phyloP scores from a whole-genome alignment of 92 coral and sea anemone genomes.

The Palythoa heliodiscus region DNA sequence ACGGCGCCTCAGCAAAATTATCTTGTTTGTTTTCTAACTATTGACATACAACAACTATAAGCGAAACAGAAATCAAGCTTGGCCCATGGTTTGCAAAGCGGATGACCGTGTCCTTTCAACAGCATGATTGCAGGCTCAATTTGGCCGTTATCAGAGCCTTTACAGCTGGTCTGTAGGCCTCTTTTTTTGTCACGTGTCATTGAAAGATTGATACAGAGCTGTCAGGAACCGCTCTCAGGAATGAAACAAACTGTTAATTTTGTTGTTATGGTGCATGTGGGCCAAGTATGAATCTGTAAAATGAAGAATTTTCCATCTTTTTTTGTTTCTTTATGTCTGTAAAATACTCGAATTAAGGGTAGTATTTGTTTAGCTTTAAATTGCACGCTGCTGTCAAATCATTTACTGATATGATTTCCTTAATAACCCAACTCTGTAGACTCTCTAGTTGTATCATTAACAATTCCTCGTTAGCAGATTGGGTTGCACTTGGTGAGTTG shows the following conservation, averaged over 20 bases:
- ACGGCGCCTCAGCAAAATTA: not conserved
- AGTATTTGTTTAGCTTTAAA: not conserved
- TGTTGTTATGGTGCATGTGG: not conserved
- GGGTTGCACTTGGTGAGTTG: not conserved
- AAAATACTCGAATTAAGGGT: not conserved
- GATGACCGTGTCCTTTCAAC: slow-evolving; percentile 23
- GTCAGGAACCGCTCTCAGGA: slow-evolving; percentile 8
- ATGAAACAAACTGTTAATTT: not conserved
- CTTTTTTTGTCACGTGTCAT: slow-evolving; percentile 4
- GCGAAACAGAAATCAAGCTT: not conserved
- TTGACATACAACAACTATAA: not conserved
- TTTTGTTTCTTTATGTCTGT: not conserved
- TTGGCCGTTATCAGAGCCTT: not conserved
- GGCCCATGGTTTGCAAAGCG: not conserved
- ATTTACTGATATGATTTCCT: too few relatives aligned
- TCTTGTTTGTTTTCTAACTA: not conserved
- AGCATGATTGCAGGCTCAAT: slow-evolving; percentile 42
- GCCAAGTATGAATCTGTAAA: not conserved
- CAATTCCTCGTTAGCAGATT: not conserved
- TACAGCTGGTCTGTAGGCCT: slow-evolving; percentile 28
- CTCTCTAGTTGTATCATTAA: not conserved
- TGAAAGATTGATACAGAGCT: not conserved
- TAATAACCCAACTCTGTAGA: too few relatives aligned
- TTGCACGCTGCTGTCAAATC: too few relatives aligned
- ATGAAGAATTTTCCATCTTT: not conserved